Evolutionary conservation across 2,797 vertebrate genomes (phyloP), one percentile per base, ranked within the genome.

Genomic region (Sebastes aleutianus): DNA sequence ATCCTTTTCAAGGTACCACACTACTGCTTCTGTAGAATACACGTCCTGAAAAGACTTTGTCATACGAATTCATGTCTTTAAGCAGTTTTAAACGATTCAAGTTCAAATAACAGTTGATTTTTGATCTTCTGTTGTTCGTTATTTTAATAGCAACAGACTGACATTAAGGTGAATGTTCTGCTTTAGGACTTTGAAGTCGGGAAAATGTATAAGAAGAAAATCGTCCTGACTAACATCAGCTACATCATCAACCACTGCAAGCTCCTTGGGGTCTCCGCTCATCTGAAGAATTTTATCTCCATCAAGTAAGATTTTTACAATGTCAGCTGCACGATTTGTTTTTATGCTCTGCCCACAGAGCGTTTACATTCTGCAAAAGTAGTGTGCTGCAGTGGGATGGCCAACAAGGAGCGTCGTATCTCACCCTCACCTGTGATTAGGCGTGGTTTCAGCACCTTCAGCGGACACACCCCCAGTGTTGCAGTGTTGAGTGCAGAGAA

Each of bases 131-230:
- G n/a, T 32, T 67, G 9, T 62, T 53, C 13, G 8, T 50, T 20
- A 39, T 67, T 70, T 54, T 12, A 27, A 31, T 29, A 65, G 2
- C 11, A 27, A 8, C 6, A 10, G 5, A 54, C 74, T 58, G 13
- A 20, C n/a, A 20, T 58, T 8, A 20, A 22, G 36, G 47, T 24
- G 22, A 65, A 56, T 74, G 6, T 7, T 80, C 36, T 89, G 10
- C 90, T 89, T 79, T 75, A 99, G 98, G 97, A 99, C 91, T 98
- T 98, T 87, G 97, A 98, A 32, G 86, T 99, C 8, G 97, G 97
- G 26, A 96, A 95, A 89, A 91, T 82, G 0, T 99, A 98, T 83
- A 98, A 95, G 93, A 97, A 96, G 93, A 98, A 96, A 92, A 72
- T 97, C 0, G 62, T 91, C 2, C 84, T 99, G 92, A 97, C 95